Percentiles rank a stretch among this genome's conserved stretches.
phyloP scores from a whole-genome alignment of 2,797 vertebrate genomes.

The Sebastes iracundus region DNA sequence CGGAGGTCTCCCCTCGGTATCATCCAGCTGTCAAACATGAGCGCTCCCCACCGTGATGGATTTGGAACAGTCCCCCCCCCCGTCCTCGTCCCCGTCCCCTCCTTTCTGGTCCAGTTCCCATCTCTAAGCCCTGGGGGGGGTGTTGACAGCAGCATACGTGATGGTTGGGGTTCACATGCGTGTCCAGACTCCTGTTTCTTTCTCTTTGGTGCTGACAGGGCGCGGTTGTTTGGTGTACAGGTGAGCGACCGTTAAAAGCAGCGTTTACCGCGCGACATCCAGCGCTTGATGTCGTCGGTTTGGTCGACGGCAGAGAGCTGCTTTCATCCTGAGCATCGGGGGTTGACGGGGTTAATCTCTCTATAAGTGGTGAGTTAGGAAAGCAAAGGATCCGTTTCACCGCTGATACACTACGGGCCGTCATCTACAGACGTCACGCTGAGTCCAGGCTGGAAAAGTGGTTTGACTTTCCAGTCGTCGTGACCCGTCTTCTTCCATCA shows the following conservation, averaged over 20 bases:
- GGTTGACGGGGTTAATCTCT: slow-evolving; percentile 45
- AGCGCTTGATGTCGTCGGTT: no score
- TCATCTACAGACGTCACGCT: no score
- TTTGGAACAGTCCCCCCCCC: slow-evolving; percentile 28
- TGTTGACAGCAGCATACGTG: slow-evolving; percentile 66
- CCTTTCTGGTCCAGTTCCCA: slow-evolving; percentile 73
- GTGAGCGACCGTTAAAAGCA: background rate
- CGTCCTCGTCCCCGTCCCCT: background rate
- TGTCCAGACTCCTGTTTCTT: background rate
- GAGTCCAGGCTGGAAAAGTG: no score
- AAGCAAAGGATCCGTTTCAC: background rate
- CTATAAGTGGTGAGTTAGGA: slow-evolving; percentile 25
- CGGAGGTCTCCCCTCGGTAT: slow-evolving; percentile 22
- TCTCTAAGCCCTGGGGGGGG: slow-evolving; percentile 49
- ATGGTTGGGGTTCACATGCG: slow-evolving; percentile 47
- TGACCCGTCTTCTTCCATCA: no score
- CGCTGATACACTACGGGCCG: background rate
- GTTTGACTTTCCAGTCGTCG: no score
- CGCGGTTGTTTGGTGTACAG: background rate
- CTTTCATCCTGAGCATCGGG: slow-evolving; percentile 4
- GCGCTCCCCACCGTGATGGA: slow-evolving; percentile 32
- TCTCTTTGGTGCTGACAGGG: background rate
- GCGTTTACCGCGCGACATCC: no score
- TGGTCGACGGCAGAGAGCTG: no score
- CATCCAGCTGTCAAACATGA: slow-evolving; percentile 55